Conservation (phyloP, 2,888 invertebrate genomes). For the Parthenolecanium corni region DNA sequence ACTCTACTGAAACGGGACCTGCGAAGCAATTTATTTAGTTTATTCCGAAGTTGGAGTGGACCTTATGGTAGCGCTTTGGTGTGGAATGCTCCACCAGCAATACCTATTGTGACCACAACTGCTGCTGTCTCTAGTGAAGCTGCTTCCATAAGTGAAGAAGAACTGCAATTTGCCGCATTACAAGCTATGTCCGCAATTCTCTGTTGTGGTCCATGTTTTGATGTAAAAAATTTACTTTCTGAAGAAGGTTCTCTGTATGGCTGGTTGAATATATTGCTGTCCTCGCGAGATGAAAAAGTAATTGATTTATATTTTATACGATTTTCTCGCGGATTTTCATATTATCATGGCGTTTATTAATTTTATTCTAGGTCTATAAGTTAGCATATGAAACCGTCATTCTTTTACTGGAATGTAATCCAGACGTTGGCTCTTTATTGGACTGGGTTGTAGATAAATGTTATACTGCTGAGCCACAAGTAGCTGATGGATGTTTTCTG, state of each 20-base stretch:
- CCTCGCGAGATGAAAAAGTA: slow-evolving; percentile 72
- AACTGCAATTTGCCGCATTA: slow-evolving; percentile 51
- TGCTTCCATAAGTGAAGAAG: slow-evolving; percentile 43
- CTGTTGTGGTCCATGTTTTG: slow-evolving; percentile 92
- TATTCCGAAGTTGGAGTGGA: slow-evolving; percentile 92
- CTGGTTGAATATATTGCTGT: slow-evolving; percentile 84
- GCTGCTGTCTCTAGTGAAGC: slow-evolving; percentile 22
- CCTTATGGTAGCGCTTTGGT: slow-evolving; percentile 60
- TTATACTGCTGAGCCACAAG: slow-evolving; percentile 79
- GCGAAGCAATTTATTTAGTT: slow-evolving; percentile 72
- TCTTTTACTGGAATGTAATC: slow-evolving; percentile 84
- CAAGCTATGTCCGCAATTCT: slow-evolving; percentile 92
- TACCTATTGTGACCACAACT: slow-evolving; percentile 35
- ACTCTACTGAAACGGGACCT: slow-evolving; percentile 77
- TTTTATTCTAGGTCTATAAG: slow-evolving; percentile 60
- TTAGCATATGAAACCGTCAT: slow-evolving; percentile 89
- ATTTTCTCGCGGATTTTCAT: background rate
- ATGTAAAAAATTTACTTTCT: slow-evolving; percentile 62
- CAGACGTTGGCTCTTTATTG: slow-evolving; percentile 76
- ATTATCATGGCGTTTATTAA: background rate
- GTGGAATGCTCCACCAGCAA: slow-evolving; percentile 35
- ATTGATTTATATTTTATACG: background rate
- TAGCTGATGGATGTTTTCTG: slow-evolving; percentile 92
- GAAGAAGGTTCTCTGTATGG: slow-evolving; percentile 87
- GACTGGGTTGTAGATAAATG: slow-evolving; percentile 98